phyloP scores from a whole-genome alignment of 2,888 invertebrate species.

The Caenorhabditis sp. region DNA sequence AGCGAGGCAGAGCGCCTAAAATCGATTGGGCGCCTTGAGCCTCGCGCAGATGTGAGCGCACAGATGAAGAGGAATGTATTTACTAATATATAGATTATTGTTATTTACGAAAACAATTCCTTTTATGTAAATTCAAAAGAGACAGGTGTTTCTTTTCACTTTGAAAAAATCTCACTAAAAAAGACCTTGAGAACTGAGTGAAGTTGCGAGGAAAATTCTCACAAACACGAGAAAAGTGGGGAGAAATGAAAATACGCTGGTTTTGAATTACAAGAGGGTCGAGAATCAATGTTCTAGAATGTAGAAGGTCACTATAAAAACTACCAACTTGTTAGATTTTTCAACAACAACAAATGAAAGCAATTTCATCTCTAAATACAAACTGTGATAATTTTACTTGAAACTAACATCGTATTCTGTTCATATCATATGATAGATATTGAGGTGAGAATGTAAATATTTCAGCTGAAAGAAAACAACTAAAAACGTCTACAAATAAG shows the following conservation, averaged over 20 bases:
- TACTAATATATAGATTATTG: background rate
- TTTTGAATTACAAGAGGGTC: background rate
- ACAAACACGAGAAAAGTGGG: constrained; percentile 16
- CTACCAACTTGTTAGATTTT: too few species aligned
- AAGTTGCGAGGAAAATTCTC: constrained; percentile 19
- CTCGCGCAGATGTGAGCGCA: background rate
- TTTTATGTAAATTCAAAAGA: background rate
- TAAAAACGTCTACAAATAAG: background rate
- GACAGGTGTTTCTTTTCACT: background rate
- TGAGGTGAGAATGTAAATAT: too few species aligned
- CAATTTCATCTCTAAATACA: too few species aligned
- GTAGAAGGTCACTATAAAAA: constrained; percentile 12
- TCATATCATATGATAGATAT: too few species aligned
- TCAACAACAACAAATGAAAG: too few species aligned
- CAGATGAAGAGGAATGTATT: background rate
- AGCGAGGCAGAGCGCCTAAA: background rate
- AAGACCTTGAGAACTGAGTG: constrained; percentile 8
- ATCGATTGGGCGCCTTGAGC: background rate
- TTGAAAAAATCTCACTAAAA: background rate
- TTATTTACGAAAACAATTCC: background rate
- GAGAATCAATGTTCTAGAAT: constrained; percentile 6
- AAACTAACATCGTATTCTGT: too few species aligned
- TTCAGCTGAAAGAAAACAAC: too few species aligned
- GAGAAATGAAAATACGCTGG: background rate
- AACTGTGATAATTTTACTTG: too few species aligned